phyloP scores from a whole-genome alignment of 2,888 invertebrate genomes.

The Deroplatys truncata region DNA sequence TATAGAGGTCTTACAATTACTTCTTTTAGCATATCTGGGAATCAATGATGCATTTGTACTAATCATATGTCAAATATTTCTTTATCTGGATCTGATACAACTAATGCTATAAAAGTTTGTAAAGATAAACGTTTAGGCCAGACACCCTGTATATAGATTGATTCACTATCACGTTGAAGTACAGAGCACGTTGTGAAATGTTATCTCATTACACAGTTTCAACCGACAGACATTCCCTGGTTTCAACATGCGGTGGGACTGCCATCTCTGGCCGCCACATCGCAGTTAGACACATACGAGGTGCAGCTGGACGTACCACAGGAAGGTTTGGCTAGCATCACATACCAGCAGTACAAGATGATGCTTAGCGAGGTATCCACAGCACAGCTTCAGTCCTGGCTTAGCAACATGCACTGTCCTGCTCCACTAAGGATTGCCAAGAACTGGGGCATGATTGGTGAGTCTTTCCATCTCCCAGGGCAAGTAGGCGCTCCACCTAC shows the following conservation, averaged over 20 bases:
- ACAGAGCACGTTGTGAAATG: neutral
- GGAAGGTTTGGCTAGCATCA: neutral
- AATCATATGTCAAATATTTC: too few species aligned
- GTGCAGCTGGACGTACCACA: neutral
- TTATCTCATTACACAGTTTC: neutral
- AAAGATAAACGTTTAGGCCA: too few species aligned
- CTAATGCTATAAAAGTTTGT: too few species aligned
- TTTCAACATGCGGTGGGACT: neutral
- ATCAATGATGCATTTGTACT: too few species aligned
- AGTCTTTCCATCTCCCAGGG: neutral
- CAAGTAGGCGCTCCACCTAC: too few species aligned
- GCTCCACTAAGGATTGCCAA: neutral
- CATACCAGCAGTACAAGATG: neutral
- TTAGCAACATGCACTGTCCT: neutral
- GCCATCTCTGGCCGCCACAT: neutral
- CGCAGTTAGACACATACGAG: neutral
- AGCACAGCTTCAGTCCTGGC: neutral
- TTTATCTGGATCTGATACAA: too few species aligned
- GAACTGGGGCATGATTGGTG: neutral
- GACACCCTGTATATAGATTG: too few species aligned
- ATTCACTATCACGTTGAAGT: too few species aligned
- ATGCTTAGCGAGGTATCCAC: neutral
- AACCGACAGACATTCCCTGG: neutral
- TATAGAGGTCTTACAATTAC: too few species aligned
- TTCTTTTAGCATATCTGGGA: too few species aligned